Base-by-base conservation (phyloP, 2,888 invertebrate genomes). In the Lissonota sp. region DNA sequence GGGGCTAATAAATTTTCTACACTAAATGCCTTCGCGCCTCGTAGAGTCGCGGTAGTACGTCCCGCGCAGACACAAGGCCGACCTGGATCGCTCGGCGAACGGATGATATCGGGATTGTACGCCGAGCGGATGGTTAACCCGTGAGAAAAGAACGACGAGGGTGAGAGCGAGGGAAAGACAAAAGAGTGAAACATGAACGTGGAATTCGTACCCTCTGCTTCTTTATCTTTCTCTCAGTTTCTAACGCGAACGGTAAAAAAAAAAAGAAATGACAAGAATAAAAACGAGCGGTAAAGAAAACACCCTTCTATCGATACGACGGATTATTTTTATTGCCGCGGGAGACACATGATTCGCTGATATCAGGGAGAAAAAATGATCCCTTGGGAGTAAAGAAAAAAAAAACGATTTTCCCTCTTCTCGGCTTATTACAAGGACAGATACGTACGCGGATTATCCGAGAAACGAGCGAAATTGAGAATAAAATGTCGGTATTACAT, bases 1-100 rank as follows among this genome's bases (percentile, higher is more conserved):
- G 60, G 67, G 71, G 80, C 74, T 79, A 80, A 82, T 84, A 84
- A 84, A 84, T 84, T 84, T 82, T 82, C 82, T 62, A 80, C 80
- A 75, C 80, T 76, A 73, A 79, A 82, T 80, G 84, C 79, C 78
- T 71, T 72, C 51, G 71, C 76, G 69, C 62, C 16, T 26, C 26
- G 26, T 3, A 26, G 26, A 57, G 66, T 73, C 57, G 62, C 63
- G 26, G 26, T 26, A 26, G 26, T 79, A 72, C 75, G 80, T 82
- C 79, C 76, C 57, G 46, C 70, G 80, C 81, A 83, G 83, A 74
- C 67, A 77, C 67, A 79, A 75, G 57, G 57, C 64, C 57, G 55
- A 44, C 44, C 51, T 49, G 75, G 74, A 74, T 82, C 40, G 67
- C 67, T 67, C 69, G 71, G 67, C 26, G 74, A 71, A 79, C 72